Percentiles rank a stretch among this genome's conserved stretches.
Conservation (phyloP, 1,140 invertebrate species). For the Drosophila persimilis region DNA sequence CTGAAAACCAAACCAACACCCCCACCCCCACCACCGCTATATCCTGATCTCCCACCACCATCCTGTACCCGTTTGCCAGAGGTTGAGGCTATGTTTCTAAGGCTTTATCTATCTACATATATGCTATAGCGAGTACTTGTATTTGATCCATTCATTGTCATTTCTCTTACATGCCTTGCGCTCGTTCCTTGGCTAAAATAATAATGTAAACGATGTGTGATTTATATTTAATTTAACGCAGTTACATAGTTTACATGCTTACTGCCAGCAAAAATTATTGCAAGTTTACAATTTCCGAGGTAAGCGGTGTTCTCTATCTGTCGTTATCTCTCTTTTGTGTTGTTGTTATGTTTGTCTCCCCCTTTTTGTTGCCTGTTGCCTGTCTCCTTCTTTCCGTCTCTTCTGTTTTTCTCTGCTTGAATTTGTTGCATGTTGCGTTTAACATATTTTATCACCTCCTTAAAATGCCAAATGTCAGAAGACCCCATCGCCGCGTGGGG, state of each 20-base stretch:
- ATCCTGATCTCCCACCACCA: not conserved
- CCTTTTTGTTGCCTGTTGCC: slow-evolving; percentile 9
- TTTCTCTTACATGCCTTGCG: slow-evolving; percentile 70
- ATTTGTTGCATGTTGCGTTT: slow-evolving; percentile 38
- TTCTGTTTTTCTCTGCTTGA: slow-evolving; percentile 21
- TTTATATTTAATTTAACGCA: slow-evolving; percentile 51
- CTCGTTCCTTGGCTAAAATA: slow-evolving; percentile 63
- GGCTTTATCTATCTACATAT: slow-evolving; percentile 15
- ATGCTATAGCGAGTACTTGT: slow-evolving; percentile 2
- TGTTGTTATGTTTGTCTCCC: slow-evolving; percentile 17
- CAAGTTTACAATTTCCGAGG: slow-evolving; percentile 82
- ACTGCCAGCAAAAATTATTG: slow-evolving; percentile 82
- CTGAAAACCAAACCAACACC: too few species aligned
- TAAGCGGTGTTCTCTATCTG: slow-evolving; percentile 62
- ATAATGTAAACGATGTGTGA: slow-evolving; percentile 39
- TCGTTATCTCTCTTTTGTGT: slow-evolving; percentile 29
- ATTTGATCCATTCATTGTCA: slow-evolving; percentile 36
- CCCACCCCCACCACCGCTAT: not conserved
- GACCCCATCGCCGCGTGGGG: slow-evolving; percentile 47
- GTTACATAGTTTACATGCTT: slow-evolving; percentile 82
- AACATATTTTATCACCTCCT: slow-evolving; percentile 17
- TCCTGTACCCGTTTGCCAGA: not conserved
- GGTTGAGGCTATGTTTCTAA: slow-evolving; percentile 46
- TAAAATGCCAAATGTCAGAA: slow-evolving; percentile 61
- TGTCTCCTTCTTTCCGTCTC: slow-evolving; percentile 22